Conservation (phyloP, 2,113 vertebrate species). For the Pachycephala philippinensis region DNA sequence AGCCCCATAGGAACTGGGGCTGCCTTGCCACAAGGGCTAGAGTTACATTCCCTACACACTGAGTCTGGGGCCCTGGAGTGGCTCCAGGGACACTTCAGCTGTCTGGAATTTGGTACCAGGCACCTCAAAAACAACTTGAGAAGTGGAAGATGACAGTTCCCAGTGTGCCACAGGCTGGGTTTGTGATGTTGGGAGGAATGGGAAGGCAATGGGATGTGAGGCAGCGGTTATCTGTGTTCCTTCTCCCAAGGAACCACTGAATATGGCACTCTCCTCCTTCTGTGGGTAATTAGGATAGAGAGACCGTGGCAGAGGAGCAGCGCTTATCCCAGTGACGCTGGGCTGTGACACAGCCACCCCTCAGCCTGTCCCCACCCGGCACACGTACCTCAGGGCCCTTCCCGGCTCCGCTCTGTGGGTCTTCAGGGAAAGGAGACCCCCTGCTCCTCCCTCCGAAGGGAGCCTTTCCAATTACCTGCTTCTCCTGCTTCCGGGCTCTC, state of each 20-base stretch:
- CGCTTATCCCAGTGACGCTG: background rate
- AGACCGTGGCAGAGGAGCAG: accelerated
- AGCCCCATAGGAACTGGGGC: accelerated
- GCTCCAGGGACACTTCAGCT: background rate
- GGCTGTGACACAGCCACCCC: background rate
- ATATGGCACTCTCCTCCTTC: accelerated
- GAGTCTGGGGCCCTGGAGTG: accelerated
- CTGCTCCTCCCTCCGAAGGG: background rate
- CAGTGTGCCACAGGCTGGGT: accelerated
- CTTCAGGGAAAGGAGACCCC: background rate
- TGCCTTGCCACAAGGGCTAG: too few species aligned
- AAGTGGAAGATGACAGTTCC: background rate
- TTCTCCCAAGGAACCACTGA: background rate
- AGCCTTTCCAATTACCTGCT: slow-evolving; percentile 67
- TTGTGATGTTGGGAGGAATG: accelerated
- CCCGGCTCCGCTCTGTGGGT: accelerated
- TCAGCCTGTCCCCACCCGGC: background rate
- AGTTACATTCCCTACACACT: accelerated
- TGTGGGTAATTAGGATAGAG: too few species aligned
- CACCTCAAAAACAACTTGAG: background rate
- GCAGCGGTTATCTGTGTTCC: accelerated
- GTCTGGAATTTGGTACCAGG: background rate
- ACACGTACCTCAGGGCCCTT: background rate
- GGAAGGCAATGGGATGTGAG: accelerated
- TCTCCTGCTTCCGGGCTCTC: slow-evolving; percentile 77